phyloP scores from a whole-genome alignment of 2,888 invertebrate species.

The Pammene aurita region DNA sequence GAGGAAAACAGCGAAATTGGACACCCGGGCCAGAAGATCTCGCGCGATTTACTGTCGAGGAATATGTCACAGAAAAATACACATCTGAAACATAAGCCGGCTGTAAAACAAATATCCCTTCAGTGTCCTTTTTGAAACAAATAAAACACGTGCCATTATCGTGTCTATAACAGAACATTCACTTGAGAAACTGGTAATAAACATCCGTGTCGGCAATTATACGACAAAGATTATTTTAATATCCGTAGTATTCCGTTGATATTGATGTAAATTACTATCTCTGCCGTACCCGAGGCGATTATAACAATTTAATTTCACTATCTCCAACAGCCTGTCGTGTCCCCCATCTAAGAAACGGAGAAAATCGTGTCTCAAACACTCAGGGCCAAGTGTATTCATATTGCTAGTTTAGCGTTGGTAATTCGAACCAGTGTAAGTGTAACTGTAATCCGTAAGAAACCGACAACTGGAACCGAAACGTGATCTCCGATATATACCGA shows the following conservation, averaged over 20 bases:
- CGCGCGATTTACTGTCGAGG: too few relatives aligned
- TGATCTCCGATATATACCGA: too few relatives aligned
- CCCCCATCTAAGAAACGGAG: constrained; percentile 39
- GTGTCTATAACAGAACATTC: too few relatives aligned
- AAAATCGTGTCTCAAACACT: constrained; percentile 43
- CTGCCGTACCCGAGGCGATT: constrained; percentile 15
- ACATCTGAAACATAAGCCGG: too few relatives aligned
- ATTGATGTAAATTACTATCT: constrained; percentile 1
- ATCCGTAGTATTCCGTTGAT: constrained; percentile 5
- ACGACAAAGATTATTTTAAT: constrained; percentile 7
- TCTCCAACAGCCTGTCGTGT: constrained; percentile 26
- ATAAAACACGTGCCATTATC: too few relatives aligned
- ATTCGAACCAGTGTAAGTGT: neutral
- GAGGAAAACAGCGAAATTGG: too few relatives aligned
- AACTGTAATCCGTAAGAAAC: too few relatives aligned
- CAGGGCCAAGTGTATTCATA: constrained; percentile 1
- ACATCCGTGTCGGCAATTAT: neutral
- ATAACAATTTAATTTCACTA: constrained; percentile 38
- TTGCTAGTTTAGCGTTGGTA: neutral
- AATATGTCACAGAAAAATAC: too few relatives aligned
- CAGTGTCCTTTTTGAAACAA: too few relatives aligned
- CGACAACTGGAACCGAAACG: too few relatives aligned
- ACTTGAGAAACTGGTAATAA: neutral
- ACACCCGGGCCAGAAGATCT: too few relatives aligned
- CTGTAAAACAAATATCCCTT: too few relatives aligned